Conservation (phyloP, 2,113 vertebrate genomes). For the Melospiza georgiana region DNA sequence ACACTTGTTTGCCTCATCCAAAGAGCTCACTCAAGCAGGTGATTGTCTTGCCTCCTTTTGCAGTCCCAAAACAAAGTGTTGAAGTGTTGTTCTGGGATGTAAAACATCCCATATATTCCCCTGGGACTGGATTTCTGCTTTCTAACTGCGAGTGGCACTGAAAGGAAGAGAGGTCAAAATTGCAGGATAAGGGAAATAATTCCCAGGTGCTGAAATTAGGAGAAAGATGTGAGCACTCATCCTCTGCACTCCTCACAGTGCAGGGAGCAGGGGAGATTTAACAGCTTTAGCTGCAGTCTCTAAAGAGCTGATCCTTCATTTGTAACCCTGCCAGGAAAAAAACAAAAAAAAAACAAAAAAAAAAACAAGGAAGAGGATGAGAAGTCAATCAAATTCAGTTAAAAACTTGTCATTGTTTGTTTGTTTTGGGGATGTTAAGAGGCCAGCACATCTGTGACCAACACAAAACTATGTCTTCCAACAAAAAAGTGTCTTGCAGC, state of each 20-base stretch:
- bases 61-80: constrained; percentile 24
- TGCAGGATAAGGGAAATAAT: background rate
- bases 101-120: constrained; percentile 17
- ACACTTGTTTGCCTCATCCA: constrained; percentile 33
- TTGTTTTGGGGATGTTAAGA: background rate
- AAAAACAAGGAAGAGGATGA: background rate
- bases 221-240: background rate
- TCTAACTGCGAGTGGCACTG: background rate
- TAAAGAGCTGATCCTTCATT: background rate
- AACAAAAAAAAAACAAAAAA: background rate
- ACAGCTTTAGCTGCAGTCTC: background rate
- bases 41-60: constrained; percentile 50
- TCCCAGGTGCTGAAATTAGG: background rate
- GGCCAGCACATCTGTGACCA: background rate
- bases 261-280: background rate
- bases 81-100: constrained; percentile 42
- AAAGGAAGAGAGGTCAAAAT: background rate
- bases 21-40: constrained; percentile 59
- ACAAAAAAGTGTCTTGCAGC: background rate
- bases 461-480: fast-evolving
- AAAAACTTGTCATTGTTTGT: background rate
- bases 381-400: background rate
- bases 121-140: background rate
- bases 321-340: background rate
- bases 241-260: background rate